phyloP scores from a whole-genome alignment of 2,888 invertebrate species.

The Sesia bembeciformis region DNA sequence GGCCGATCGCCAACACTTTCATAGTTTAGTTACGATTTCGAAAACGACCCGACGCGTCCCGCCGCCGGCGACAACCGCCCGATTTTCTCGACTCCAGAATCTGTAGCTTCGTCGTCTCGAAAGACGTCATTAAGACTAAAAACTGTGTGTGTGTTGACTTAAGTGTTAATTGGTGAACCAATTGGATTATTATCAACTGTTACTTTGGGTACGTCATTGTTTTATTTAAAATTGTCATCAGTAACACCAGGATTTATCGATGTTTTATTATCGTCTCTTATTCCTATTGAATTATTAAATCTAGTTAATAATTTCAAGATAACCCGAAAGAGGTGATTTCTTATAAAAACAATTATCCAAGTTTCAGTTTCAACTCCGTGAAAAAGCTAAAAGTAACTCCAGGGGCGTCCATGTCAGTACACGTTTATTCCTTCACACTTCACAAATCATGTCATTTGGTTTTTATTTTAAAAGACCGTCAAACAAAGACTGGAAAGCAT shows the following conservation, averaged over 20 bases:
- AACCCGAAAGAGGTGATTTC: too few relatives aligned
- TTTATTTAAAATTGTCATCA: conserved; percentile 7
- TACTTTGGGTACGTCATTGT: conserved; percentile 31
- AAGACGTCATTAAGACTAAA: conserved; percentile 24
- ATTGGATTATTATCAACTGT: conserved; percentile 43
- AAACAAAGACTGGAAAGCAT: too few relatives aligned
- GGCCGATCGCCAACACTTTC: conserved; percentile 65
- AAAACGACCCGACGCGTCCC: conserved; percentile 75
- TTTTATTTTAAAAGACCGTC: too few relatives aligned
- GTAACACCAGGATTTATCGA: conserved; percentile 6
- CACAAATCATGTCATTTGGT: too few relatives aligned
- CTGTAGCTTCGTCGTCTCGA: conserved; percentile 49
- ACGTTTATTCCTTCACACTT: too few relatives aligned
- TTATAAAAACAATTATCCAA: too few relatives aligned
- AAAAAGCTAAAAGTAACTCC: too few relatives aligned
- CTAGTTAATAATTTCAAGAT: too few relatives aligned
- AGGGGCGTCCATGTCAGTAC: too few relatives aligned
- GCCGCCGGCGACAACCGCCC: conserved; percentile 66
- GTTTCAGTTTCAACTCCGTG: too few relatives aligned
- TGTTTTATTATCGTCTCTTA: too few relatives aligned
- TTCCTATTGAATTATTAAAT: too few relatives aligned
- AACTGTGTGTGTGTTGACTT: conserved; percentile 41
- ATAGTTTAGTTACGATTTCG: conserved; percentile 75
- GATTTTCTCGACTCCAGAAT: conserved; percentile 57
- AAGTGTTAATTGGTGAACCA: conserved; percentile 13